These are phyloP conservation scores for Cepaea hortensis DNA, from an alignment of 2,888 invertebrate genomes.

Conservation along the genomic window DNA sequence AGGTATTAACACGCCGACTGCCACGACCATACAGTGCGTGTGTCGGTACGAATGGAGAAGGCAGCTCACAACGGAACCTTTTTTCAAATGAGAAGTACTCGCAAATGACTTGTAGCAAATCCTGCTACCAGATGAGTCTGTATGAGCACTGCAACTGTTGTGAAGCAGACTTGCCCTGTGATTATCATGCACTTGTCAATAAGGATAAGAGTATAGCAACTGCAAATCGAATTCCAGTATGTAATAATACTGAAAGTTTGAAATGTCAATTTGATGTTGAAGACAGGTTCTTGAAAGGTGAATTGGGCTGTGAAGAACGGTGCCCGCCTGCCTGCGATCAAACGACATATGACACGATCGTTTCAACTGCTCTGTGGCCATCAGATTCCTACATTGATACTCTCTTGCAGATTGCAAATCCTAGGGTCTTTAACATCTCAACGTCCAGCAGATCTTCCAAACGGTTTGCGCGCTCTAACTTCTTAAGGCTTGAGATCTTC, in stretches of 20 bases:
- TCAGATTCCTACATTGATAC: too few species aligned
- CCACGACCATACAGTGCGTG: too few species aligned
- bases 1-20: too few species aligned
- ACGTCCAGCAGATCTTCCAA: neutral
- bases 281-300: neutral
- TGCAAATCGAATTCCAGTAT: neutral
- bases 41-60: too few species aligned
- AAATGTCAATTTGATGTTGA: neutral
- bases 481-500: too few species aligned
- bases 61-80: too few species aligned
- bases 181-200: neutral
- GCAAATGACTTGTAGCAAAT: conserved; percentile 4
- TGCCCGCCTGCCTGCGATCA: too few species aligned
- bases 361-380: too few species aligned
- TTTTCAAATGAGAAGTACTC: neutral
- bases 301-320: neutral
- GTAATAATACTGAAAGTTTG: neutral
- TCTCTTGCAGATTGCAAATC: neutral
- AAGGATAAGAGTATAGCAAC: too few species aligned
- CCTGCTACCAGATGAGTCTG: conserved; percentile 20
- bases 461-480: neutral
- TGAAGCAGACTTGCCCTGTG: conserved; percentile 21
- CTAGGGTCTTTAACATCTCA: neutral
- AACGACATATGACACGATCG: too few species aligned
- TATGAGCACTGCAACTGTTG: too few species aligned